These are phyloP conservation scores for Gallinago nigripennis DNA, from an alignment of 2,797 vertebrate genomes.

Conservation along the genomic window DNA sequence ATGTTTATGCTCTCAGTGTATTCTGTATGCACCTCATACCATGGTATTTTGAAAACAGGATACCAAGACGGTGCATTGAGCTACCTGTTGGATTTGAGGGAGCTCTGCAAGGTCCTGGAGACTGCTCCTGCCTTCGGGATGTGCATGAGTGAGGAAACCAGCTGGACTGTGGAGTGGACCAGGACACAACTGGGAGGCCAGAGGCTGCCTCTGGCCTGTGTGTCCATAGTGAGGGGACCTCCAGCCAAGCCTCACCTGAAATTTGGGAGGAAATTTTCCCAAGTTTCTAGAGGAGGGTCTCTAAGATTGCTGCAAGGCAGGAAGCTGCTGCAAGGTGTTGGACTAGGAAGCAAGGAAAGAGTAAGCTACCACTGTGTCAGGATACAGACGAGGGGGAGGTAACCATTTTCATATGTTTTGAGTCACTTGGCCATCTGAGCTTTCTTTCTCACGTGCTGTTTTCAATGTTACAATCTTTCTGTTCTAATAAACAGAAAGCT, in stretches of 20 bases:
- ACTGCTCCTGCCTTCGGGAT: not conserved
- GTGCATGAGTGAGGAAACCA: not conserved
- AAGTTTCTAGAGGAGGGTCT: not conserved
- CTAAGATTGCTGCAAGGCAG: not conserved
- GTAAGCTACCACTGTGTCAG: not conserved
- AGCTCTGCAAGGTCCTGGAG: not conserved
- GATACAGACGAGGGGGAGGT: not conserved
- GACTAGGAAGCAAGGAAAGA: not conserved
- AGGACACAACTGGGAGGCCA: not conserved
- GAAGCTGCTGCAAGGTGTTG: not conserved
- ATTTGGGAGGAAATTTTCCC: not conserved
- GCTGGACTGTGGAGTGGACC: accelerated
- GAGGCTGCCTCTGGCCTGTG: not conserved
- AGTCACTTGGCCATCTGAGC: not conserved
- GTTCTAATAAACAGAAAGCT: not conserved
- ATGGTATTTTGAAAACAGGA: not conserved
- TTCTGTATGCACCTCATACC: not conserved
- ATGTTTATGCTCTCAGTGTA: not conserved
- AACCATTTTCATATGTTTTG: not conserved
- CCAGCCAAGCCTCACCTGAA: not conserved
- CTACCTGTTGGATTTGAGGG: not conserved
- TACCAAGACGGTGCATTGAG: not conserved
- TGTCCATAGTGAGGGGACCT: accelerated
- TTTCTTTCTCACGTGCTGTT: not conserved
- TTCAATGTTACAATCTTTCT: not conserved